A percentile compares a stretch with the other conserved stretches of the same genome.
Conservation (phyloP, 2,888 invertebrate genomes). For the Xanthorhoe designata region DNA sequence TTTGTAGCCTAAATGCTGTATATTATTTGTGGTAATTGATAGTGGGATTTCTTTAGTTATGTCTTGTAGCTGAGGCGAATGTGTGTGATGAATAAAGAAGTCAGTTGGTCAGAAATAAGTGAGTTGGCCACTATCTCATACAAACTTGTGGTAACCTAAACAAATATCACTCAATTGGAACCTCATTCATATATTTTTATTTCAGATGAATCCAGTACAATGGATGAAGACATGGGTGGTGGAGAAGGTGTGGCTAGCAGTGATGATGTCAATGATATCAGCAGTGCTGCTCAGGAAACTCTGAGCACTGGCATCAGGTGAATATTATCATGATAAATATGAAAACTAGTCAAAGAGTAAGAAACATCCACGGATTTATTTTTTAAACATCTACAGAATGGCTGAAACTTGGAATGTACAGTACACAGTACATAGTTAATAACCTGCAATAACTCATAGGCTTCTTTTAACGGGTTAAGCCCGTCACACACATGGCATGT, state of each 20-base stretch:
- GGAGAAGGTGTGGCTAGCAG: conserved; percentile 82
- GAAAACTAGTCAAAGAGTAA: too few relatives aligned
- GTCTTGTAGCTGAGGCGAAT: not conserved
- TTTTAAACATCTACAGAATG: too few relatives aligned
- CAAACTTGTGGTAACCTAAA: too few relatives aligned
- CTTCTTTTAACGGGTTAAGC: too few relatives aligned
- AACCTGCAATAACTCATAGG: too few relatives aligned
- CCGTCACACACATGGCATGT: too few relatives aligned
- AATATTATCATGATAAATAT: conserved; percentile 7
- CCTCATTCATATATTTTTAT: not conserved
- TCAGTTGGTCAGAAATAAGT: too few relatives aligned
- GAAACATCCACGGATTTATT: too few relatives aligned
- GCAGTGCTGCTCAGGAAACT: conserved; percentile 77
- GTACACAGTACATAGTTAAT: too few relatives aligned
- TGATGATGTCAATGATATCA: conserved; percentile 81
- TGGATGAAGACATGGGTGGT: conserved; percentile 82
- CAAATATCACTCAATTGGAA: not conserved
- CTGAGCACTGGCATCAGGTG: conserved; percentile 80
- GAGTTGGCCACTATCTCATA: too few relatives aligned
- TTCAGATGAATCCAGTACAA: conserved; percentile 81
- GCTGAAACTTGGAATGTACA: not conserved
- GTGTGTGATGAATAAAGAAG: too few relatives aligned
- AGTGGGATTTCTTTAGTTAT: conserved; percentile 6
- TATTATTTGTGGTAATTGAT: conserved; percentile 8
- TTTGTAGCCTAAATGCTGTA: conserved; percentile 13